Conservation (phyloP, 2,113 vertebrate genomes). For the Chauna torquata region DNA sequence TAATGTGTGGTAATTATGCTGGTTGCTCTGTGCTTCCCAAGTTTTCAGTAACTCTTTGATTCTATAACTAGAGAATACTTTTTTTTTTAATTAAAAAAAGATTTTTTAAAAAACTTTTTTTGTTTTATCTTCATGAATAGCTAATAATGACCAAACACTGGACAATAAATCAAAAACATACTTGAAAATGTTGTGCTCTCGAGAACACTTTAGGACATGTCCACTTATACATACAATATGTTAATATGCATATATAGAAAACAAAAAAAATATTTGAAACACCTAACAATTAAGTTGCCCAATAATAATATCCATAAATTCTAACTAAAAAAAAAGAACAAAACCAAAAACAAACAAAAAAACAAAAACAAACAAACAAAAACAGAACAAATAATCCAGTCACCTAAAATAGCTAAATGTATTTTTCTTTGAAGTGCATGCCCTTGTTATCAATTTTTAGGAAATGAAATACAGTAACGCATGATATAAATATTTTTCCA, state of each 20-base stretch:
- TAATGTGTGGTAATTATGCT: neutral
- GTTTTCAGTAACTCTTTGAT: constrained; percentile 11
- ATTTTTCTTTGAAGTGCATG: constrained; percentile 30
- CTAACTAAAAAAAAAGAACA: neutral
- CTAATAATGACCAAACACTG: neutral
- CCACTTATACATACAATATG: neutral
- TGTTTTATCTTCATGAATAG: neutral
- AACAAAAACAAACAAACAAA: too few relatives aligned
- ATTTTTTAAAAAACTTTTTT: neutral
- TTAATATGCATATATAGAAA: neutral
- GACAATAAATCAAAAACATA: neutral
- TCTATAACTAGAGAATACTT: neutral
- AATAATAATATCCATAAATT: neutral
- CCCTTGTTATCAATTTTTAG: constrained; percentile 40
- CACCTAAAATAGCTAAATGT: neutral
- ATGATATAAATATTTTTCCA: constrained; percentile 8
- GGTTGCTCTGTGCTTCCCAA: neutral
- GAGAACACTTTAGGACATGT: neutral
- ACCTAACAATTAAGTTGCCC: neutral
- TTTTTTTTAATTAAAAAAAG: neutral
- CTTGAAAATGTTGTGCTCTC: neutral
- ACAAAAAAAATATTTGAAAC: neutral
- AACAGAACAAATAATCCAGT: neutral
- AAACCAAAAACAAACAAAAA: too few relatives aligned
- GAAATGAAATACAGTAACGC: constrained; percentile 20